Percentiles rank a stretch among this genome's conserved stretches.
phyloP scores from a whole-genome alignment of 1,140 invertebrate species.

The Meloidogyne exigua region DNA sequence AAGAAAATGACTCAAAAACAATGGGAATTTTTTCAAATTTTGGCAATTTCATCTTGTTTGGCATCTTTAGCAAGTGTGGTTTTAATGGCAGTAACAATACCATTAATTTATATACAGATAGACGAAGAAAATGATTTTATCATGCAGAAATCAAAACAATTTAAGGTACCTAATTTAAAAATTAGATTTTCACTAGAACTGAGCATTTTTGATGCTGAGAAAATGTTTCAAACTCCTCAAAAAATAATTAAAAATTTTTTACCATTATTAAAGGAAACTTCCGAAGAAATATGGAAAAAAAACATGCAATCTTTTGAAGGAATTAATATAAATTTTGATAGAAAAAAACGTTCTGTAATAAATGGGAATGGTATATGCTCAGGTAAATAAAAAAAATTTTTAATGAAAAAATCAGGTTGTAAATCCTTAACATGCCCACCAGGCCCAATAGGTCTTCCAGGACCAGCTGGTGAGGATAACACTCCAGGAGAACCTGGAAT shows the following conservation, averaged over 20 bases:
- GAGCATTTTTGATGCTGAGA: too few relatives aligned
- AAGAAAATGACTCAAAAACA: neutral
- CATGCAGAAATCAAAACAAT: conserved; percentile 18
- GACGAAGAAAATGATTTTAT: conserved; percentile 9
- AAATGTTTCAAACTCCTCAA: too few relatives aligned
- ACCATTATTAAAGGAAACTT: neutral
- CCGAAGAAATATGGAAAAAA: neutral
- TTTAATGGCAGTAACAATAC: conserved; percentile 4
- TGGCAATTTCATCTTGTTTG: conserved; percentile 10
- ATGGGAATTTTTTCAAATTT: conserved; percentile 14
- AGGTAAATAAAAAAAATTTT: neutral
- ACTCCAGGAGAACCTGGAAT: conserved; percentile 41
- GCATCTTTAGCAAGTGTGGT: conserved; percentile 14
- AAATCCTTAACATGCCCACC: conserved; percentile 30
- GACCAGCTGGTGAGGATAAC: conserved; percentile 35
- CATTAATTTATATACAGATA: conserved; percentile 16
- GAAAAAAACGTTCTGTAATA: neutral
- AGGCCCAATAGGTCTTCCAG: conserved; percentile 36
- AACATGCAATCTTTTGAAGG: neutral
- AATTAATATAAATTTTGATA: neutral
- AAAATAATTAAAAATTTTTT: too few relatives aligned
- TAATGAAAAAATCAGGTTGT: conserved; percentile 29
- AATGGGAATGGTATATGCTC: neutral
- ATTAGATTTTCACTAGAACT: neutral
- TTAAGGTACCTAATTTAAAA: neutral